Conservation (phyloP, 2,888 invertebrate genomes). For the Campoplex nolae region DNA sequence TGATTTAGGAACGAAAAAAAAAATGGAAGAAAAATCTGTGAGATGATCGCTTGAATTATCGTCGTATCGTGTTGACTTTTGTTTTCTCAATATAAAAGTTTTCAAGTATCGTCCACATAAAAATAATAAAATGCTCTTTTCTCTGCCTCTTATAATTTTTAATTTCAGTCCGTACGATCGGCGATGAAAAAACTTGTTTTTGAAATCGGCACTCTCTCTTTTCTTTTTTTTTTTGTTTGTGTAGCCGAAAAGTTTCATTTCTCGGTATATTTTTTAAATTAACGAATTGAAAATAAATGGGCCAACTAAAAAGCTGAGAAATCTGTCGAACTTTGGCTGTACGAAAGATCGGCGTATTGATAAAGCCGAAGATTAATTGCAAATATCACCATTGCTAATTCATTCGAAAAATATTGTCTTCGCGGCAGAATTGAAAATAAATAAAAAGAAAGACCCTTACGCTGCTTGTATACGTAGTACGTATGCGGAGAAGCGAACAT, state of each 20-base stretch:
- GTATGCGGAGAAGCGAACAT: constrained; percentile 1
- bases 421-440: neutral
- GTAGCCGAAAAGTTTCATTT: neutral
- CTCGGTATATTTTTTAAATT: neutral
- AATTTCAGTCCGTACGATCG: neutral
- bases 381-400: constrained; percentile 48
- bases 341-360: constrained; percentile 3
- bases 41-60: constrained; percentile 21
- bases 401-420: constrained; percentile 23
- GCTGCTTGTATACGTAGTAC: neutral
- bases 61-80: constrained; percentile 11
- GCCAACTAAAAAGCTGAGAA: constrained; percentile 1
- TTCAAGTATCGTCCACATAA: too few species aligned
- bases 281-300: neutral
- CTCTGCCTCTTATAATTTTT: neutral
- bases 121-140: neutral
- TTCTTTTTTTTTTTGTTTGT: neutral
- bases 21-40: constrained; percentile 35
- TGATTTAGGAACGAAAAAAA: constrained; percentile 61
- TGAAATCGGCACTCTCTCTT: neutral
- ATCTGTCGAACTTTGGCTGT: neutral
- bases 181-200: neutral
- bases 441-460: neutral
- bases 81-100: neutral
- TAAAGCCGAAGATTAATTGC: constrained; percentile 31